phyloP scores from a whole-genome alignment of 2,888 invertebrate genomes.

The Synergus itoensis region DNA sequence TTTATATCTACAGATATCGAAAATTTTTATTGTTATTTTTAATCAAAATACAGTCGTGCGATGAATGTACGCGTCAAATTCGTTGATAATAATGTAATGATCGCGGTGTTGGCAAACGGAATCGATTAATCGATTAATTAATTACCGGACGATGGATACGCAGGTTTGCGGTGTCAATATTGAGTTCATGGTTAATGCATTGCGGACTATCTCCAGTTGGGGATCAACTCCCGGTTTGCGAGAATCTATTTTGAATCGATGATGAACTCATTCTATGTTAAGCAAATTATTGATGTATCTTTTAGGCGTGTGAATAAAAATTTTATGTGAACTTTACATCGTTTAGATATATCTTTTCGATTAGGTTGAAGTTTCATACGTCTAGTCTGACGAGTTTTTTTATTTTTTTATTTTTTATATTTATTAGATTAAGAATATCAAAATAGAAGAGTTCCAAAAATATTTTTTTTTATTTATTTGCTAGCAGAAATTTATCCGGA shows the following conservation, averaged over 20 bases:
- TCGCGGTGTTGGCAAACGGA: slow-evolving; percentile 51
- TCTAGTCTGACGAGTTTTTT: no score
- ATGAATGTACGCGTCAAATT: not conserved
- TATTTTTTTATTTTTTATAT: no score
- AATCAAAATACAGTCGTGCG: not conserved
- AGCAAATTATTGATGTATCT: not conserved
- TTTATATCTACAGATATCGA: no score
- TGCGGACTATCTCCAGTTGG: slow-evolving; percentile 55
- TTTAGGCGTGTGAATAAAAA: no score
- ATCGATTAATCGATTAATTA: slow-evolving; percentile 73
- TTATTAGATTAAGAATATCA: no score
- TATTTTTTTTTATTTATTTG: no score
- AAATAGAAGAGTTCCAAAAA: no score
- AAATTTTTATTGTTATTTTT: not conserved
- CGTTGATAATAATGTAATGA: slow-evolving; percentile 48
- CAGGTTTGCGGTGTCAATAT: slow-evolving; percentile 72
- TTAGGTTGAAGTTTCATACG: no score
- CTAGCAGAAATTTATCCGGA: no score
- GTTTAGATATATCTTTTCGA: not conserved
- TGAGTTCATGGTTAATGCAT: slow-evolving; percentile 71
- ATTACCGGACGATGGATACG: slow-evolving; percentile 66
- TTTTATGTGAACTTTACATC: not conserved
- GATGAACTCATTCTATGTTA: not conserved
- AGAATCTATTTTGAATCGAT: slow-evolving; percentile 8
- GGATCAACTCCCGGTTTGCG: slow-evolving; percentile 52